Evolutionary conservation across 2,797 vertebrate species (phyloP).

Genomic region (Halcyon smyrnensis): DNA sequence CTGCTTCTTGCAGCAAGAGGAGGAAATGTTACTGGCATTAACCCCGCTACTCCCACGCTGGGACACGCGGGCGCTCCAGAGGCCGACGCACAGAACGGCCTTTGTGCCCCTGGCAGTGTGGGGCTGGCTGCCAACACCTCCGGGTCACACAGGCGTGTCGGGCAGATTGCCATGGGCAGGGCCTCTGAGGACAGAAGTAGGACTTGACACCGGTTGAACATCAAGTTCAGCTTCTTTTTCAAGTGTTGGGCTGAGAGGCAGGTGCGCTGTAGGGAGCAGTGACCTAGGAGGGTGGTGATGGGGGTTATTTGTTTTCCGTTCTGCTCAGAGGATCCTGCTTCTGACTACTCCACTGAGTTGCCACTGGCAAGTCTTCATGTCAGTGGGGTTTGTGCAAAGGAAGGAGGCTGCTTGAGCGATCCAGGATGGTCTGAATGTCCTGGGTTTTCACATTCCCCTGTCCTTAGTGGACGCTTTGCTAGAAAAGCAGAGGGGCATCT

Average conservation of each 20-base stretch:
- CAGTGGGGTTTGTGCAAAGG: background rate
- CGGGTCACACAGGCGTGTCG: background rate
- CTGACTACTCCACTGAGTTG: background rate
- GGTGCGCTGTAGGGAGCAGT: background rate
- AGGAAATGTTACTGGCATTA: background rate
- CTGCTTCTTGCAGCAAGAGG: background rate
- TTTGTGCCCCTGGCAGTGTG: background rate
- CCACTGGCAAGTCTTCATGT: background rate
- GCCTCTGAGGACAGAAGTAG: background rate
- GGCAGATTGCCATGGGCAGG: background rate
- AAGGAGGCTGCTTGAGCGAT: background rate
- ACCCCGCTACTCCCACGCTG: background rate
- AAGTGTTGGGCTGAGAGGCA: background rate
- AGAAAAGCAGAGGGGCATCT: background rate
- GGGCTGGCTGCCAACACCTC: background rate
- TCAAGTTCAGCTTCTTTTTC: background rate
- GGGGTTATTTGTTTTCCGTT: background rate
- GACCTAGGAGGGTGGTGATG: background rate
- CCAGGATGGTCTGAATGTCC: background rate
- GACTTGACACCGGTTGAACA: background rate
- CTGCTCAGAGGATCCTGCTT: background rate
- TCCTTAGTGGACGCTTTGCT: background rate
- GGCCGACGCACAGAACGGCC: background rate
- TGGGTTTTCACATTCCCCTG: background rate
- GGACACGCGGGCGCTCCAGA: fast-evolving